Percentiles rank a stretch among this genome's conserved stretches.
Conservation (phyloP, 2,888 invertebrate genomes). For the Yponomeuta malinellus region DNA sequence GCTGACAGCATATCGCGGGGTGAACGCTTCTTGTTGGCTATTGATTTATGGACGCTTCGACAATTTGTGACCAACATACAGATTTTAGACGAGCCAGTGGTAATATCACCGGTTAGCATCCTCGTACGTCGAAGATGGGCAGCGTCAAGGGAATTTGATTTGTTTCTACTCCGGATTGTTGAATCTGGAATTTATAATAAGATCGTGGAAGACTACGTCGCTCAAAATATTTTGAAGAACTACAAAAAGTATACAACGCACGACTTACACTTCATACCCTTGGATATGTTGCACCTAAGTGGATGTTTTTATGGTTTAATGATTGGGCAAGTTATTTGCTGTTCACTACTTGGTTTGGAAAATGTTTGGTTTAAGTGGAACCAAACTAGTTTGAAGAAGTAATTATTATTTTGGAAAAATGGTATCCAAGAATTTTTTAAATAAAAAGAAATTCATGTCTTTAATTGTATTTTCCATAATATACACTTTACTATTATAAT, state of each 20-base stretch:
- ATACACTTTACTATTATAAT: too few relatives aligned
- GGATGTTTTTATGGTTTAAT: slow-evolving; percentile 42
- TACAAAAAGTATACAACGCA: slow-evolving; percentile 7
- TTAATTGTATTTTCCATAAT: too few relatives aligned
- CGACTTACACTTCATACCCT: slow-evolving; percentile 21
- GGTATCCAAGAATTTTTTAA: too few relatives aligned
- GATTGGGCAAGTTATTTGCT: slow-evolving; percentile 32
- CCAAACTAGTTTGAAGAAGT: background rate
- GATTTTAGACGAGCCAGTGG: slow-evolving; percentile 32
- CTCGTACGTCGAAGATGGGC: slow-evolving; percentile 50
- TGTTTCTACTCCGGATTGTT: slow-evolving; percentile 26
- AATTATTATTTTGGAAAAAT: background rate
- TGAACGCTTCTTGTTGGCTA: slow-evolving; percentile 35
- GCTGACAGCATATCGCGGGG: slow-evolving; percentile 35
- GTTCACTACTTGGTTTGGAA: slow-evolving; percentile 34
- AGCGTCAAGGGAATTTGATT: slow-evolving; percentile 31
- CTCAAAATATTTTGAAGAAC: background rate
- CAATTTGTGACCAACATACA: slow-evolving; percentile 32
- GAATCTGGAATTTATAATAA: slow-evolving; percentile 38
- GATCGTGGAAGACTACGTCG: slow-evolving; percentile 17
- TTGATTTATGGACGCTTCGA: slow-evolving; percentile 26
- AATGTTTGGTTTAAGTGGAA: slow-evolving; percentile 26
- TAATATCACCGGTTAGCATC: slow-evolving; percentile 29
- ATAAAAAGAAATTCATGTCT: too few relatives aligned
- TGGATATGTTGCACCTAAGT: slow-evolving; percentile 32